phyloP scores from a whole-genome alignment of 2,113 vertebrate genomes.

The Asarcornis scutulata region DNA sequence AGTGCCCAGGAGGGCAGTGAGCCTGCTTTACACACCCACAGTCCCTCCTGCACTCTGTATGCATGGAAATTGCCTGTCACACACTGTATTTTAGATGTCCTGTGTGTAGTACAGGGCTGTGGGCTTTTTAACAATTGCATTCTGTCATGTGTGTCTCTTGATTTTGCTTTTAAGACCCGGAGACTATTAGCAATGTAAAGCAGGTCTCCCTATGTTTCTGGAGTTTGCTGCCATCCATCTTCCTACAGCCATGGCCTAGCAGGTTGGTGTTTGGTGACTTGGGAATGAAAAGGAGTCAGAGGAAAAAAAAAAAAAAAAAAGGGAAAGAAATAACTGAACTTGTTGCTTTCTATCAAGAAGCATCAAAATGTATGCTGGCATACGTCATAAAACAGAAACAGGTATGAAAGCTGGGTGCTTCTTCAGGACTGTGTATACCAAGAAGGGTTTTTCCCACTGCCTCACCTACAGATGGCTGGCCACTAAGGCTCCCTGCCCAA shows the following conservation, averaged over 20 bases:
- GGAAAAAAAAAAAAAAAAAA: neutral
- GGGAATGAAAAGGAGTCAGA: neutral
- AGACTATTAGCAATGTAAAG: neutral
- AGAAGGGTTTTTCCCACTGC: accelerated
- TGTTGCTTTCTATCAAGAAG: neutral
- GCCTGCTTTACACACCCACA: neutral
- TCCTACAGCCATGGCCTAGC: neutral
- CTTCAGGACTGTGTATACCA: neutral
- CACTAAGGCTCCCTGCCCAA: accelerated
- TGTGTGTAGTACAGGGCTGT: neutral
- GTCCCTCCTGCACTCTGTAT: neutral
- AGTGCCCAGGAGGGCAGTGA: neutral
- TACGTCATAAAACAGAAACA: neutral
- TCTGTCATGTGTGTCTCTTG: neutral
- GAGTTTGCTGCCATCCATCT: accelerated
- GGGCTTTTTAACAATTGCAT: neutral
- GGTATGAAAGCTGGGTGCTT: neutral
- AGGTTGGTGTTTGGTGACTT: neutral
- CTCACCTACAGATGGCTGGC: neutral
- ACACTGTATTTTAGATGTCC: neutral
- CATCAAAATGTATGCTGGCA: neutral
- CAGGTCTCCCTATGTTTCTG: neutral
- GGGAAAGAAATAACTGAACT: too few relatives aligned
- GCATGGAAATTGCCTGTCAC: neutral
- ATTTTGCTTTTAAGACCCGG: neutral